Base-by-base conservation (phyloP, 1,140 invertebrate genomes). In the Drosophila pruinosa region DNA sequence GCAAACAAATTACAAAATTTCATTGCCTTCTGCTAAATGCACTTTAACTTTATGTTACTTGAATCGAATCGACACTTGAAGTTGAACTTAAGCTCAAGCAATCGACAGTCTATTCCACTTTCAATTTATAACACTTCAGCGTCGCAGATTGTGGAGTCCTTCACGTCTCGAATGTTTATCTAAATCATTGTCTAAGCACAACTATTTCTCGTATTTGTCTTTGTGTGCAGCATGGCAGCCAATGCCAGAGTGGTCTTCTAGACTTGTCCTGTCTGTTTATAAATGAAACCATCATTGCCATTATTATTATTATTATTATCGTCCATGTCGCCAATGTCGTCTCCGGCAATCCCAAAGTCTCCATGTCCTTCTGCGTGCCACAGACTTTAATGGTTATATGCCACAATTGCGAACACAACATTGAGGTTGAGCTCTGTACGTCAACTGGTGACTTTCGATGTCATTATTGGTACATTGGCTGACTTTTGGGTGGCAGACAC, bases 391-490 rank as follows among this genome's bases (percentile, higher is more conserved):
- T 72, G 34, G 10, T 45, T 24, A 47, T 34, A 74, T 39, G 47
- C 61, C 69, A 63, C 43, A 14, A 56, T 7, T 7, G 8, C 12
- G 53, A 38, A 1, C 17, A 34, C 41, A 48, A 53, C 48, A 48
- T 22, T 12, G 15, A 31, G 26, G 7, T 31, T 26, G 36, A 10
- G 14, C 12, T 45, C 41, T 10, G 41, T 6, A 22, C 47, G 48
- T 39, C 21, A 53, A 47, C 50, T 43, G 50, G 47, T n/a, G 15
- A 28, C 36, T 67, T 38, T 56, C 57, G 72, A 36, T 67, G 52
- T 21, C 75, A 62, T 72, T 83, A 81, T 70, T 65, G 70, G 38
- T 52, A 48, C 79, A 68, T 68, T 68, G 71, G 41, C 75, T 75
- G 75, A 50, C 41, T 67, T 57, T 47, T 26, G 21, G 57, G 21